phyloP scores from a whole-genome alignment of 2,888 invertebrate species.

The Dynastes maya region DNA sequence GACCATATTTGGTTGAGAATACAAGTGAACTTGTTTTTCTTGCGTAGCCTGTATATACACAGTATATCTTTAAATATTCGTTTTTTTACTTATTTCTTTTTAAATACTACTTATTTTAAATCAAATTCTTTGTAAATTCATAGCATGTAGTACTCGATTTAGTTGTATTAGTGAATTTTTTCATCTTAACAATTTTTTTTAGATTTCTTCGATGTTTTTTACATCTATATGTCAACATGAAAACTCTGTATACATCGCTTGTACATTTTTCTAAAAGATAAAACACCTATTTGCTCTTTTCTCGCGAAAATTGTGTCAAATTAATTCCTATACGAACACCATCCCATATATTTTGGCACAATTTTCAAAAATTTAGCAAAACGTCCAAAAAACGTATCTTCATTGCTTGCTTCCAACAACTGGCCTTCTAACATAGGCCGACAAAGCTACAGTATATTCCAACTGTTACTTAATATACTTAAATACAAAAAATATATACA shows the following conservation, averaged over 20 bases:
- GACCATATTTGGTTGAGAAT: too few species aligned
- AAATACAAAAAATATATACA: neutral
- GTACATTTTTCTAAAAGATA: slow-evolving; percentile 10
- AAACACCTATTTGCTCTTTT: slow-evolving; percentile 20
- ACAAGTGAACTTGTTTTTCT: neutral
- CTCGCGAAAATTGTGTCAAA: slow-evolving; percentile 32
- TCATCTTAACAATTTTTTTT: slow-evolving; percentile 37
- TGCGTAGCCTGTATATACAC: neutral
- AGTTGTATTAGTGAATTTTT: slow-evolving; percentile 16
- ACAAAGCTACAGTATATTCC: slow-evolving; percentile 58
- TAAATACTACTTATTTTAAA: neutral
- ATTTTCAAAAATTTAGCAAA: slow-evolving; percentile 35
- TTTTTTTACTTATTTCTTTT: neutral
- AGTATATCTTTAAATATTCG: neutral
- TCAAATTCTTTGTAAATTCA: slow-evolving; percentile 24
- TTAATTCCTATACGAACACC: neutral
- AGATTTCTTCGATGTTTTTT: slow-evolving; percentile 13
- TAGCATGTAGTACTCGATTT: slow-evolving; percentile 36
- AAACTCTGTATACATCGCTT: slow-evolving; percentile 19
- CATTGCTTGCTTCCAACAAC: slow-evolving; percentile 49
- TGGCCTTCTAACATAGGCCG: slow-evolving; percentile 37
- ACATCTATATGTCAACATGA: slow-evolving; percentile 24
- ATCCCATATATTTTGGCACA: slow-evolving; percentile 14
- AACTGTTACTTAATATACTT: slow-evolving; percentile 58
- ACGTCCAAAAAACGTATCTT: slow-evolving; percentile 25